Evolutionary conservation across 2,113 vertebrate genomes (phyloP).

Genomic region (Antechinus stuartii): DNA sequence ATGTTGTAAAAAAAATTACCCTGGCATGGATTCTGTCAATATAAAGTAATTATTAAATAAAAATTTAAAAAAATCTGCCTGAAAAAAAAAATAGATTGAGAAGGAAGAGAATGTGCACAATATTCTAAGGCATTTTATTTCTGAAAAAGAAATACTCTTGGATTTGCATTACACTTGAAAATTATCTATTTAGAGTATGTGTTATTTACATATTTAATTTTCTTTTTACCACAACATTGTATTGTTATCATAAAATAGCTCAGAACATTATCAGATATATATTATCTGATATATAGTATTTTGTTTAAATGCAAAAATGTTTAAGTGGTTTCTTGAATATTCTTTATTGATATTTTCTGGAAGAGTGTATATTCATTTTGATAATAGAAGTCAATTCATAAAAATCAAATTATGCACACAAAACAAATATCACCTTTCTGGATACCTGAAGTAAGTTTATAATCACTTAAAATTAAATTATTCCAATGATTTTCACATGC

Average conservation of each 20-base stretch:
- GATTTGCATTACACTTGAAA: neutral
- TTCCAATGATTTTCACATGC: neutral
- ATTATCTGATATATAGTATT: neutral
- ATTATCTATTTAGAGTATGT: neutral
- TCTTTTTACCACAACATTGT: neutral
- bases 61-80: too few relatives aligned
- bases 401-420: neutral
- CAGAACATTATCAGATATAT: neutral
- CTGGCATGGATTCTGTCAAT: too few relatives aligned
- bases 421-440: too few relatives aligned
- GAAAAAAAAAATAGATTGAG: neutral
- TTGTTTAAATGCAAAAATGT: neutral
- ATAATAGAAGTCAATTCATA: neutral
- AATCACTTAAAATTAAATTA: too few relatives aligned
- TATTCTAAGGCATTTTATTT: neutral
- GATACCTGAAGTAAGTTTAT: neutral
- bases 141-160: neutral
- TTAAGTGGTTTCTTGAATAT: neutral
- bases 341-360: neutral
- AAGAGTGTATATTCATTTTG: neutral
- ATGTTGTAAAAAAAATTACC: too few relatives aligned
- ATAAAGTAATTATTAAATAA: too few relatives aligned
- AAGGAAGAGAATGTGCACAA: neutral
- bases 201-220: neutral
- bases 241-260: neutral